phyloP scores from a whole-genome alignment of 2,888 invertebrate species.

The Oscheius sp. region DNA sequence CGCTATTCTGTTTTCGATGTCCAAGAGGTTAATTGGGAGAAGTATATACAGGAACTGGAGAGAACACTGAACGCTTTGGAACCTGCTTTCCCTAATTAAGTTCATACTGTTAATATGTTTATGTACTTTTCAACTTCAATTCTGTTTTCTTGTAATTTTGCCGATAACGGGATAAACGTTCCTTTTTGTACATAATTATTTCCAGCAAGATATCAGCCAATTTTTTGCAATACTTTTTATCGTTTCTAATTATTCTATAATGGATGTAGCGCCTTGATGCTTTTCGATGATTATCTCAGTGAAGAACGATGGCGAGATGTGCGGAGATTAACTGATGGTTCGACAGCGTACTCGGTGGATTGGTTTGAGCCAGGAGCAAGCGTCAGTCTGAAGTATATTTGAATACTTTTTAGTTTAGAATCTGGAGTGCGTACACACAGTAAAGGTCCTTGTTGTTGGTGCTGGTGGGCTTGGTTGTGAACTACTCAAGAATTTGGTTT shows the following conservation, averaged over 20 bases:
- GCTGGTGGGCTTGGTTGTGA: slow-evolving; percentile 99
- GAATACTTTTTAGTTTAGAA: slow-evolving; percentile 49
- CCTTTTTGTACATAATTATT: no score
- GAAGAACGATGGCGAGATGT: slow-evolving; percentile 66
- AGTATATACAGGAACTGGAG: slow-evolving; percentile 50
- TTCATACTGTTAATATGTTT: background rate
- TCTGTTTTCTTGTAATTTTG: no score
- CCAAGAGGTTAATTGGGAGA: slow-evolving; percentile 56
- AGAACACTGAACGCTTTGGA: slow-evolving; percentile 6
- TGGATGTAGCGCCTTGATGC: no score
- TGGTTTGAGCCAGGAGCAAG: slow-evolving; percentile 57
- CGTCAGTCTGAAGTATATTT: slow-evolving; percentile 39
- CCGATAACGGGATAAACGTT: no score
- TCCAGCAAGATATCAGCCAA: no score
- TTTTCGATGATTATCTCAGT: slow-evolving; percentile 50
- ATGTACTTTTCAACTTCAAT: background rate
- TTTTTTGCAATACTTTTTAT: no score
- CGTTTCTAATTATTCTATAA: no score
- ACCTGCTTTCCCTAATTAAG: background rate
- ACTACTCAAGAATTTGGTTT: slow-evolving; percentile 89
- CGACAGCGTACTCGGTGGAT: slow-evolving; percentile 42
- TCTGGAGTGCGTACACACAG: slow-evolving; percentile 51
- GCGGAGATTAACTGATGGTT: slow-evolving; percentile 66
- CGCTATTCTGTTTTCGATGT: slow-evolving; percentile 50
- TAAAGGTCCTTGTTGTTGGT: slow-evolving; percentile 84